A percentile compares a stretch with the other conserved stretches of the same genome.
phyloP scores from a whole-genome alignment of 2,797 vertebrate genomes.

The Esox lucius region DNA sequence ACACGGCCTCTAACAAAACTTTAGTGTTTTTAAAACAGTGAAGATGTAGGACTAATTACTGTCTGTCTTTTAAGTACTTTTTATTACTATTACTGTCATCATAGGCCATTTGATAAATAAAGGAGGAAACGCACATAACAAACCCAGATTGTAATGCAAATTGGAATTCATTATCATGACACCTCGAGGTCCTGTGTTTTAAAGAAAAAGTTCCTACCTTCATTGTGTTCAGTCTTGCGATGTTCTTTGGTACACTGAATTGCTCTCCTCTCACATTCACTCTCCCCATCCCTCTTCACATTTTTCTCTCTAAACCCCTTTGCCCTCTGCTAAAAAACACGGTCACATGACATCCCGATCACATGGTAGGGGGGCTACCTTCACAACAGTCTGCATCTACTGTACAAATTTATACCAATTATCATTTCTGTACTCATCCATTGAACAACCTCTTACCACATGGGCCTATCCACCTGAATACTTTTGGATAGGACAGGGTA shows the following conservation, averaged over 20 bases:
- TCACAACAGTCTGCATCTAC: slow-evolving; percentile 2
- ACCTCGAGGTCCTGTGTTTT: not conserved
- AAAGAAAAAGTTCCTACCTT: slow-evolving; percentile 57
- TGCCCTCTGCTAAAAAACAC: slow-evolving; percentile 22
- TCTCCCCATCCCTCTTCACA: slow-evolving; percentile 36
- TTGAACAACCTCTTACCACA: not conserved
- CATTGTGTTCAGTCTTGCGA: slow-evolving; percentile 16
- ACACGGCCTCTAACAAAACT: not conserved
- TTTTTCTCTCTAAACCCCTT: slow-evolving; percentile 35
- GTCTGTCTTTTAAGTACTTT: not conserved
- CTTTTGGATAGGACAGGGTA: not conserved
- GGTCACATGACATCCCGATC: slow-evolving; percentile 56
- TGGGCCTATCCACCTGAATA: not conserved
- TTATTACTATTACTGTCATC: not conserved
- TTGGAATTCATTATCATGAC: not conserved
- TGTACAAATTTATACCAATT: not conserved
- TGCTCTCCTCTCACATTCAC: slow-evolving; percentile 9
- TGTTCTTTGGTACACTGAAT: slow-evolving; percentile 14
- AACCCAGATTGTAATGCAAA: not conserved
- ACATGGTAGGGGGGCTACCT: slow-evolving; percentile 16
- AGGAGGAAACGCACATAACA: not conserved
- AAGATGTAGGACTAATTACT: not conserved
- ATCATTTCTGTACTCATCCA: not conserved
- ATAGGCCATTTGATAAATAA: not conserved
- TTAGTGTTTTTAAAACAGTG: not conserved